Base-by-base conservation (phyloP, 2,888 invertebrate species). In the Megastigmus dorsalis region DNA sequence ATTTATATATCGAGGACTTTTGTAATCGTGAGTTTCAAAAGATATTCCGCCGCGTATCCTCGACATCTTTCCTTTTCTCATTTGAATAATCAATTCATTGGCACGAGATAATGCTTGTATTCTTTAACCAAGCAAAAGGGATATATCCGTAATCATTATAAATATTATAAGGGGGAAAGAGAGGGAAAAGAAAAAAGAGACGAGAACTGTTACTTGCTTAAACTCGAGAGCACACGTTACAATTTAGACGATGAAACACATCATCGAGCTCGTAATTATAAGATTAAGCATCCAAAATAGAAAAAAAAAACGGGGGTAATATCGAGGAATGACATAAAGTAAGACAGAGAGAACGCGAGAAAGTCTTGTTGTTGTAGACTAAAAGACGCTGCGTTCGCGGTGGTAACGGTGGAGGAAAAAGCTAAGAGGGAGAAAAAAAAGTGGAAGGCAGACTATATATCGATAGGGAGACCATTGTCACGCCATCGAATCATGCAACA, bases 301-400 rank as follows among this genome's bases (percentile, higher is more conserved):
- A 4, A 50, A 48, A 66, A 54, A 33, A 36, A 30, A 9, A 20
- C 33, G n/a, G 55, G 15, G 36, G 6, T 9, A 33, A 55, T 52
- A n/a, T n/a, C n/a, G n/a, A n/a, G n/a, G n/a, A n/a, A n/a, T n/a
- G n/a, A n/a, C n/a, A n/a, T n/a, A n/a, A n/a, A n/a, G n/a, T n/a
- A n/a, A n/a, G n/a, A n/a, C n/a, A n/a, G n/a, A n/a, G n/a, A n/a
- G n/a, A n/a, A n/a, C 50, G 13, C 9, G 48, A 66, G 45, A n/a
- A 50, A 52, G 41, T 73, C 54, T 73, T 60, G 57, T 48, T 65
- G 66, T 66, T 52, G 20, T 72, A 57, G 57, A 66, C 13, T 48
- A 36, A 20, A 28, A n/a, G n/a, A n/a, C n/a, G n/a, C n/a, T n/a
- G n/a, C n/a, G n/a, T n/a, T n/a, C n/a, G n/a, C 28, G 13, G 9